Evolutionary conservation across 2,113 vertebrate species (phyloP).

Genomic region (Galbula dea): DNA sequence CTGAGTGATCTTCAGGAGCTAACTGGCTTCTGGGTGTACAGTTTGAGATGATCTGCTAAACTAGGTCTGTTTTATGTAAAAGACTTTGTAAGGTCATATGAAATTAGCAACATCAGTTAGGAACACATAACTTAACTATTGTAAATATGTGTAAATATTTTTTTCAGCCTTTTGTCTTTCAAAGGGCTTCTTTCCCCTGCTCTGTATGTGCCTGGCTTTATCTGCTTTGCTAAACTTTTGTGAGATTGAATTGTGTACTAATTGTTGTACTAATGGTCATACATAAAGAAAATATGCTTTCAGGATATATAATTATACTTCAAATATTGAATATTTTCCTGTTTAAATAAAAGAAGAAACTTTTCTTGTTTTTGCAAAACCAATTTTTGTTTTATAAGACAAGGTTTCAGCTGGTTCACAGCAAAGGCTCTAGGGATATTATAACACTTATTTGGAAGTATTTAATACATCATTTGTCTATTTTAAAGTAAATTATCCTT

Average conservation of each 20-base stretch:
- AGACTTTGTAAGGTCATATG: background rate
- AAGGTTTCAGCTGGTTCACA: background rate
- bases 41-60: background rate
- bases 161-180: background rate
- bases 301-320: background rate
- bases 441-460: background rate
- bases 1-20: background rate
- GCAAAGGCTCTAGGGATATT: background rate
- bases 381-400: background rate
- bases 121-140: background rate
- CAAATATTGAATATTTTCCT: background rate
- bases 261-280: background rate
- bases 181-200: background rate
- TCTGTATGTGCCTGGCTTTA: background rate
- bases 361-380: background rate
- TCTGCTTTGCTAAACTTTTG: background rate
- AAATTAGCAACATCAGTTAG: background rate
- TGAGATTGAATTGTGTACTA: background rate
- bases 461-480: constrained; percentile 37
- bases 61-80: background rate
- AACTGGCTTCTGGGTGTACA: background rate
- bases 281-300: background rate
- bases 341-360: background rate
- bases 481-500: constrained; percentile 29
- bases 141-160: background rate